Evolutionary conservation across 2,113 vertebrate species (phyloP).

Genomic region (Pantherophis guttatus): DNA sequence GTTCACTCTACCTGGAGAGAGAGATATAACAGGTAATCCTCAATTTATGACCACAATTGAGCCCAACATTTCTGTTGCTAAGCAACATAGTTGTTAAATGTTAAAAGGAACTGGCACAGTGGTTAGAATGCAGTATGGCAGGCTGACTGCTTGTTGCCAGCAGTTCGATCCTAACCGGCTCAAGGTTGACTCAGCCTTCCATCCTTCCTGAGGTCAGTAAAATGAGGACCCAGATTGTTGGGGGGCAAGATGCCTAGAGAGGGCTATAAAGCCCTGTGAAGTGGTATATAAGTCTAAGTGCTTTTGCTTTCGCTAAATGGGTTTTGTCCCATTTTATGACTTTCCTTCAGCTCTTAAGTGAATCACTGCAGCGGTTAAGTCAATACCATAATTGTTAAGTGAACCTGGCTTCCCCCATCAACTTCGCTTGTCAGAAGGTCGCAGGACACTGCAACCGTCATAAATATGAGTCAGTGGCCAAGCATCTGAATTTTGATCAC

Average conservation of each 20-base stretch:
- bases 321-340: neutral
- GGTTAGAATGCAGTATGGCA: too few species aligned
- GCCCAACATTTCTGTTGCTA: neutral
- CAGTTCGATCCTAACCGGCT: too few species aligned
- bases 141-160: too few species aligned
- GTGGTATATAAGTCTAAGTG: too few species aligned
- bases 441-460: neutral
- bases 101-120: too few species aligned
- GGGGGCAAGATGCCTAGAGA: too few species aligned
- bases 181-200: too few species aligned
- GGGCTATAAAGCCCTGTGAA: too few species aligned
- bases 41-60: fast-evolving
- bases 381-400: neutral
- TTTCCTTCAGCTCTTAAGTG: neutral
- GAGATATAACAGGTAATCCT: neutral
- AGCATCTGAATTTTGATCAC: neutral
- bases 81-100: neutral
- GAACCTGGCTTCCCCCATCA: neutral
- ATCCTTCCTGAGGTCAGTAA: too few species aligned
- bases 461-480: neutral
- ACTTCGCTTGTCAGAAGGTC: neutral
- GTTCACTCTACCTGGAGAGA: neutral
- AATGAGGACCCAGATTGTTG: too few species aligned
- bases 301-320: too few species aligned
- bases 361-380: neutral